Evolutionary conservation across 2,113 vertebrate genomes (phyloP).

Genomic region (Triplophysa tibetana): DNA sequence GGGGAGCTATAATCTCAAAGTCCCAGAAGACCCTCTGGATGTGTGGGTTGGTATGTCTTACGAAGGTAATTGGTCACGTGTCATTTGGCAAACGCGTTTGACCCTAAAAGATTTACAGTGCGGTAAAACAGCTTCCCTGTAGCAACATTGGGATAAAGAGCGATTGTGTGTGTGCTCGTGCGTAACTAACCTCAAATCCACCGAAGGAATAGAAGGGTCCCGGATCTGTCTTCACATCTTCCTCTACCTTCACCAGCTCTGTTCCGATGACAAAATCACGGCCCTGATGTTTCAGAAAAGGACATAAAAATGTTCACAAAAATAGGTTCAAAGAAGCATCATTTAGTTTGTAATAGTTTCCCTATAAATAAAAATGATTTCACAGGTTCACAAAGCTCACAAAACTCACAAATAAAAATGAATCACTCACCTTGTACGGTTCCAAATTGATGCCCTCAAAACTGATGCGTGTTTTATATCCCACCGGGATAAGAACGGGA

Average conservation of each 20-base stretch:
- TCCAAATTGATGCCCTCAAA: slow-evolving; percentile 87
- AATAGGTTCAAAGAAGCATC: too few relatives aligned
- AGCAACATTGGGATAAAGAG: background rate
- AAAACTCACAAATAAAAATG: background rate
- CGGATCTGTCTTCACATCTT: slow-evolving; percentile 58
- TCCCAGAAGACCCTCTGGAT: slow-evolving; percentile 13
- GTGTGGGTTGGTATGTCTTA: slow-evolving; percentile 36
- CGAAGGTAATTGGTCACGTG: background rate
- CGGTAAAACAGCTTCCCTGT: background rate
- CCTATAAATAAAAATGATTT: background rate
- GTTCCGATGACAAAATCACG: slow-evolving; percentile 69
- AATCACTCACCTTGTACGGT: slow-evolving; percentile 66
- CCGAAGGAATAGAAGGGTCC: slow-evolving; percentile 65
- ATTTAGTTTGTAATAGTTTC: background rate
- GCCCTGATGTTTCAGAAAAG: slow-evolving; percentile 49
- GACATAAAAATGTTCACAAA: background rate
- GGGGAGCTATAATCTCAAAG: slow-evolving; percentile 69
- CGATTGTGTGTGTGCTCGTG: background rate
- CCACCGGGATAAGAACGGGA: slow-evolving; percentile 85
- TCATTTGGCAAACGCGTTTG: background rate
- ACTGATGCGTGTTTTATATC: slow-evolving; percentile 75
- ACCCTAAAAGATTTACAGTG: background rate
- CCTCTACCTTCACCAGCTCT: slow-evolving; percentile 71
- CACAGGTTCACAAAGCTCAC: background rate
- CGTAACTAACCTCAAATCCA: slow-evolving; percentile 69